These are phyloP conservation scores for Pipistrellus kuhlii DNA, from an alignment of 2,797 vertebrate species.

Conservation along the genomic window DNA sequence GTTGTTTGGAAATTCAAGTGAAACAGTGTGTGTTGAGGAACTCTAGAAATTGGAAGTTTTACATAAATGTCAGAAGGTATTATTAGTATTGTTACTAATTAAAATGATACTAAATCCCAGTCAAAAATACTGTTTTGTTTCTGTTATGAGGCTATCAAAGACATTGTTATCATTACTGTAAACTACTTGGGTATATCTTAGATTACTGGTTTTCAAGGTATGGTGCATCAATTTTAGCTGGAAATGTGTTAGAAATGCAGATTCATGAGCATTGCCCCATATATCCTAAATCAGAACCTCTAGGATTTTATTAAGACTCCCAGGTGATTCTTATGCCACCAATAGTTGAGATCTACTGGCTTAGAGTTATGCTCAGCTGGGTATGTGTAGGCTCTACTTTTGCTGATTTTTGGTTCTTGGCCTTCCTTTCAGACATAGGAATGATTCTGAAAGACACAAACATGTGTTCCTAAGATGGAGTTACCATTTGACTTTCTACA, in stretches of 20 bases:
- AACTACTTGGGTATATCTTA: neutral
- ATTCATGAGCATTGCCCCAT: neutral
- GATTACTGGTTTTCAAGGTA: neutral
- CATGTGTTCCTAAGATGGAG: neutral
- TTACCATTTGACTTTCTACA: neutral
- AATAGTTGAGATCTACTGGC: neutral
- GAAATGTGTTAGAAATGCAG: neutral
- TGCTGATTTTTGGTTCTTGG: neutral
- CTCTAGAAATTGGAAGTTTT: neutral
- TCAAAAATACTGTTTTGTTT: neutral
- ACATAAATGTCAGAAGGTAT: neutral
- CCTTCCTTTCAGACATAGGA: neutral
- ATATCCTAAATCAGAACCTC: neutral
- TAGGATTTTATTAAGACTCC: neutral
- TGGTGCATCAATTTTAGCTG: neutral
- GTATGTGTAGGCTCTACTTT: neutral
- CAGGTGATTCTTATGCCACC: neutral
- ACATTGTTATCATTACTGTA: neutral
- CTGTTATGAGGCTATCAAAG: neutral
- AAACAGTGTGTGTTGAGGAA: neutral
- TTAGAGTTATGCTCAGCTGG: neutral
- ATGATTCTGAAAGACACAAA: conserved; percentile 25
- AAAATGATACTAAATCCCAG: conserved; percentile 30
- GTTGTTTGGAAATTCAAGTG: conserved; percentile 18
- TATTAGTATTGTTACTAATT: conserved; percentile 24